These are phyloP conservation scores for Troilus luridus DNA, from an alignment of 2,888 invertebrate species.

Conservation along the genomic window DNA sequence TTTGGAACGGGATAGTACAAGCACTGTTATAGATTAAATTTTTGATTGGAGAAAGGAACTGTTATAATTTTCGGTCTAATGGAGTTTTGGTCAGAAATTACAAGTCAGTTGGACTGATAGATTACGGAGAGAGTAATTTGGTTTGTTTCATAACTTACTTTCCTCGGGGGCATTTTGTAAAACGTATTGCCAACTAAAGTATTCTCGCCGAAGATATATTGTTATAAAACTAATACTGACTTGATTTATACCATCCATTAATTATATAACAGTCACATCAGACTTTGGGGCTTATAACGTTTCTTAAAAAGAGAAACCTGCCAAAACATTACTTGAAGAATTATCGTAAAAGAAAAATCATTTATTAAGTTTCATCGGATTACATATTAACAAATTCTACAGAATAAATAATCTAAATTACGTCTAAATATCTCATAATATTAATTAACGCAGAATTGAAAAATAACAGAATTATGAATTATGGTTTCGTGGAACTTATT, in stretches of 20 bases:
- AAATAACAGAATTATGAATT: no score
- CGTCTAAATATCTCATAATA: no score
- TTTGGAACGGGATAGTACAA: conserved; percentile 25
- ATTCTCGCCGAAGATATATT: neutral
- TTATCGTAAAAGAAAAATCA: no score
- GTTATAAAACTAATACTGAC: neutral
- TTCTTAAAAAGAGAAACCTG: neutral
- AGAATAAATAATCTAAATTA: no score
- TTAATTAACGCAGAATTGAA: no score
- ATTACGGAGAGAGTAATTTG: conserved; percentile 6
- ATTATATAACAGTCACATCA: neutral
- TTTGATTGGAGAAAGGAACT: conserved; percentile 46
- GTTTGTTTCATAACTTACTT: conserved; percentile 44
- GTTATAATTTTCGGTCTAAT: conserved; percentile 49
- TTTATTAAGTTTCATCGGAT: no score
- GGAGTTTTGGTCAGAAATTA: conserved; percentile 50
- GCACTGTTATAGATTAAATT: conserved; percentile 42
- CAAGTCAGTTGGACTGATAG: conserved; percentile 42
- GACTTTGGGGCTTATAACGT: neutral
- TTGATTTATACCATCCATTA: neutral
- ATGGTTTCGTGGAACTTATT: no score
- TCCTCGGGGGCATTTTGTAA: conserved; percentile 26
- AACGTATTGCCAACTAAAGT: neutral
- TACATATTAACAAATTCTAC: no score
- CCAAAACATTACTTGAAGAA: neutral